phyloP scores from a whole-genome alignment of 2,797 vertebrate species.

The Tinamus major region DNA sequence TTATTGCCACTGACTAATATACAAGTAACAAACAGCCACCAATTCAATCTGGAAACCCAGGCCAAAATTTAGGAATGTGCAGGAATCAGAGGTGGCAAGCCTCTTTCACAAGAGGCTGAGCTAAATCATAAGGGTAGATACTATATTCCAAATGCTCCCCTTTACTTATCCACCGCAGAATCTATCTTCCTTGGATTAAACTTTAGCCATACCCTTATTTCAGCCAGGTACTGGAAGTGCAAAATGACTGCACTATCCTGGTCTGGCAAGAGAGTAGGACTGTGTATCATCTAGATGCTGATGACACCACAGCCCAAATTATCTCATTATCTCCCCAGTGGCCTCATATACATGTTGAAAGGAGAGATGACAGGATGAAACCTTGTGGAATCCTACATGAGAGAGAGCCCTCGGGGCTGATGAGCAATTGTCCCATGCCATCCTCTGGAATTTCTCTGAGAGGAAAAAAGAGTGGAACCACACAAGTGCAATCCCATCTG shows the following conservation, averaged over 20 bases:
- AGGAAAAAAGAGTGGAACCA: conserved; percentile 78
- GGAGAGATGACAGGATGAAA: conserved; percentile 78
- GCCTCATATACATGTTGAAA: conserved; percentile 78
- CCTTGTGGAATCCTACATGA: conserved; percentile 75
- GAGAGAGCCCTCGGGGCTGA: conserved; percentile 70
- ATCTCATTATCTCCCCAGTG: conserved; percentile 79
- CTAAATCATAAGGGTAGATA: background rate
- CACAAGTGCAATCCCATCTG: conserved; percentile 75
- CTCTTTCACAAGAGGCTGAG: background rate
- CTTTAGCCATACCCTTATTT: background rate
- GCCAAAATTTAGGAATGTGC: background rate
- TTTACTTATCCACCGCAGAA: background rate
- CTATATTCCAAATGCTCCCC: background rate
- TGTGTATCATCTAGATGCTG: conserved; percentile 42
- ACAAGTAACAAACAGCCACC: background rate
- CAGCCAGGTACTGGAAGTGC: conserved; percentile 45
- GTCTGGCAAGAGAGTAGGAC: conserved; percentile 52
- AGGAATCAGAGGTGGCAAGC: background rate
- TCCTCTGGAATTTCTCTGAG: conserved; percentile 76
- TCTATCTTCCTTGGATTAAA: background rate
- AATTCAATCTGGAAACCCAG: background rate
- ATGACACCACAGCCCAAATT: conserved; percentile 76
- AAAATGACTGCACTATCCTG: conserved; percentile 46
- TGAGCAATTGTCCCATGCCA: conserved; percentile 74
- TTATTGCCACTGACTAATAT: background rate